Evolutionary conservation across 2,797 vertebrate species (phyloP).

Genomic region (Etheostoma nigrum): DNA sequence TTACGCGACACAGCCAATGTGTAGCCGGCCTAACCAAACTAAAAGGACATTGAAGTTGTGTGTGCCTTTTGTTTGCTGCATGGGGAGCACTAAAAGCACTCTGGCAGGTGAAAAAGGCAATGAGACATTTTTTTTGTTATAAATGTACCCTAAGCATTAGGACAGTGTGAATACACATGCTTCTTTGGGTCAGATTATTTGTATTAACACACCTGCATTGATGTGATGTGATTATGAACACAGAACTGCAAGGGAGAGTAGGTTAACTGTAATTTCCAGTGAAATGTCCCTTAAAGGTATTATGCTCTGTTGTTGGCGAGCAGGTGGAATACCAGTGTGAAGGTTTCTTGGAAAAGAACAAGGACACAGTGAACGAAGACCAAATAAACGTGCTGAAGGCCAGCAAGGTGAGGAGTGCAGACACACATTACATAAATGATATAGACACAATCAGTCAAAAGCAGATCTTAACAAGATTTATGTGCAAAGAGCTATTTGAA

Average conservation of each 20-base stretch:
- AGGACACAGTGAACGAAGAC: slow-evolving; percentile 98
- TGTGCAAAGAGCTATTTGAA: neutral
- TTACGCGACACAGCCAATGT: too few relatives aligned
- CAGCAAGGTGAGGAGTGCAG: slow-evolving; percentile 90
- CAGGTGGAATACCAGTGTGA: slow-evolving; percentile 99
- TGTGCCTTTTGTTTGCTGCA: slow-evolving; percentile 63
- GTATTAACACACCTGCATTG: neutral
- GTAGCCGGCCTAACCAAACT: slow-evolving; percentile 39
- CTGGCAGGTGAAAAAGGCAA: slow-evolving; percentile 19
- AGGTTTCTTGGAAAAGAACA: slow-evolving; percentile 98
- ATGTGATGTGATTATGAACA: neutral
- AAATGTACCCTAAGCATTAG: neutral
- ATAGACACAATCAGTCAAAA: neutral
- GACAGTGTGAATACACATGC: neutral
- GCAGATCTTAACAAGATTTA: neutral
- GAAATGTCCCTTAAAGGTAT: neutral
- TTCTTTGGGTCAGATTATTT: neutral
- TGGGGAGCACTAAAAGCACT: slow-evolving; percentile 64
- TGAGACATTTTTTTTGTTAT: neutral
- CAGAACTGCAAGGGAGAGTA: neutral
- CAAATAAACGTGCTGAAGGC: slow-evolving; percentile 97
- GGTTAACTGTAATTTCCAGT: neutral
- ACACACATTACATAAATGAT: neutral
- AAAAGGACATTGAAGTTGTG: slow-evolving; percentile 33
- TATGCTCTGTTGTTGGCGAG: slow-evolving; percentile 8